phyloP scores from a whole-genome alignment of 1,140 invertebrate species.

The Euura saliciscinereae region DNA sequence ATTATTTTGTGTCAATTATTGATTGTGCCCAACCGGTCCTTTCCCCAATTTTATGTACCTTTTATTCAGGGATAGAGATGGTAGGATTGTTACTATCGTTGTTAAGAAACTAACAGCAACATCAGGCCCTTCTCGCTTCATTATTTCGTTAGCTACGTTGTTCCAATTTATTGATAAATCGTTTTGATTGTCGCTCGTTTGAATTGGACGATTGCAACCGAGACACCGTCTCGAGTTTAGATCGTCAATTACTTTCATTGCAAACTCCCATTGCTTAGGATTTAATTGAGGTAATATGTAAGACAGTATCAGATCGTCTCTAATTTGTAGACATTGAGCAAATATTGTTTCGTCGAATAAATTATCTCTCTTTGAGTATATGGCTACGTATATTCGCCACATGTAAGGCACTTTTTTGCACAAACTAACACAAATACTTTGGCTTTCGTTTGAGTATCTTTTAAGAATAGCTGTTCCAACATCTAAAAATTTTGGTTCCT shows the following conservation, averaged over 20 bases:
- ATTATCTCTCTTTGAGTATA: conserved; percentile 29
- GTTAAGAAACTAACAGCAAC: conserved; percentile 41
- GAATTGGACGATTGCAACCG: conserved; percentile 36
- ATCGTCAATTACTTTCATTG: conserved; percentile 30
- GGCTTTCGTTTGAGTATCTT: conserved; percentile 30
- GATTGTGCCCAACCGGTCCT: no score
- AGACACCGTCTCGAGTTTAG: conserved; percentile 45
- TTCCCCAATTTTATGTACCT: conserved; percentile 31
- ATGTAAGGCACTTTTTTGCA: conserved; percentile 66
- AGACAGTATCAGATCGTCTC: conserved; percentile 42
- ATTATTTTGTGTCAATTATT: no score
- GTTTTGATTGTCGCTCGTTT: background rate
- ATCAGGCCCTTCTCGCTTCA: conserved; percentile 43
- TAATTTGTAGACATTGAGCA: conserved; percentile 43
- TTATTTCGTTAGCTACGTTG: conserved; percentile 40
- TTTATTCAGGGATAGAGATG: conserved; percentile 41
- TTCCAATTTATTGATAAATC: conserved; percentile 46
- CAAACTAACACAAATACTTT: conserved; percentile 41
- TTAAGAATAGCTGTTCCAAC: conserved; percentile 42
- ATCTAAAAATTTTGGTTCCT: conserved; percentile 45
- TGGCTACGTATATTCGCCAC: conserved; percentile 54
- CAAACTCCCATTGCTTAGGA: conserved; percentile 40
- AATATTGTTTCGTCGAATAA: conserved; percentile 31
- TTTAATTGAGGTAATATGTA: conserved; percentile 40
- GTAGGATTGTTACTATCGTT: conserved; percentile 40